phyloP scores from a whole-genome alignment of 2,888 invertebrate species.

The Melanotus villosus region DNA sequence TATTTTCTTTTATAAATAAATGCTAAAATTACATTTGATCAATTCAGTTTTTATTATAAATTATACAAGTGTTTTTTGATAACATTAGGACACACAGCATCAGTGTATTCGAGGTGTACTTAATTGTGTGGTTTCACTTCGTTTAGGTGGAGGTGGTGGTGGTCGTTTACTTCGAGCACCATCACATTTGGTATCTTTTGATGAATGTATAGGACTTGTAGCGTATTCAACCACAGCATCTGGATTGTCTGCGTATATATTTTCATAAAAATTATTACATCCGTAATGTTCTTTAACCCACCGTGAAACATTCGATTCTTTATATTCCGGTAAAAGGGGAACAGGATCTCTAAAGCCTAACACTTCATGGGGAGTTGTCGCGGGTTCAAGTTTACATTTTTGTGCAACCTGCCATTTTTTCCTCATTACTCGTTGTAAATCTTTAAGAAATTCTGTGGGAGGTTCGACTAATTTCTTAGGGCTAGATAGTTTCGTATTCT shows the following conservation, averaged over 20 bases:
- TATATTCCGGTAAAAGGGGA: constrained; percentile 78
- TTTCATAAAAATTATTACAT: constrained; percentile 82
- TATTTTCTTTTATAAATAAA: neutral
- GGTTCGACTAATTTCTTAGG: constrained; percentile 85
- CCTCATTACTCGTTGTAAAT: constrained; percentile 92
- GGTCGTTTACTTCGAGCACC: constrained; percentile 73
- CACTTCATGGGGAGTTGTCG: constrained; percentile 93
- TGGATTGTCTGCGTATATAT: constrained; percentile 73
- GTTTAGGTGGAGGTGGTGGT: constrained; percentile 91
- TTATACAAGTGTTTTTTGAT: neutral
- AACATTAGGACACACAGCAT: constrained; percentile 48
- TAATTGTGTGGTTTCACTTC: constrained; percentile 89
- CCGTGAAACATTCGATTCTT: constrained; percentile 89
- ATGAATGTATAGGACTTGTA: constrained; percentile 63
- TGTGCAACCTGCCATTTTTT: constrained; percentile 96
- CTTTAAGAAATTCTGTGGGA: constrained; percentile 87
- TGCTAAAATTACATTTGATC: neutral
- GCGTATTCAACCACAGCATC: constrained; percentile 70
- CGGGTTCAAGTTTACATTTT: constrained; percentile 89
- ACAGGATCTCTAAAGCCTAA: constrained; percentile 91
- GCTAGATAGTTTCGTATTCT: constrained; percentile 81
- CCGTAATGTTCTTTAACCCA: constrained; percentile 94
- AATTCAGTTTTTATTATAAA: neutral
- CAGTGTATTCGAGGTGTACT: constrained; percentile 67
- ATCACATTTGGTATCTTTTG: constrained; percentile 50